These are phyloP conservation scores for Bombus sylvicola DNA, from an alignment of 1,140 invertebrate species.

Conservation along the genomic window DNA sequence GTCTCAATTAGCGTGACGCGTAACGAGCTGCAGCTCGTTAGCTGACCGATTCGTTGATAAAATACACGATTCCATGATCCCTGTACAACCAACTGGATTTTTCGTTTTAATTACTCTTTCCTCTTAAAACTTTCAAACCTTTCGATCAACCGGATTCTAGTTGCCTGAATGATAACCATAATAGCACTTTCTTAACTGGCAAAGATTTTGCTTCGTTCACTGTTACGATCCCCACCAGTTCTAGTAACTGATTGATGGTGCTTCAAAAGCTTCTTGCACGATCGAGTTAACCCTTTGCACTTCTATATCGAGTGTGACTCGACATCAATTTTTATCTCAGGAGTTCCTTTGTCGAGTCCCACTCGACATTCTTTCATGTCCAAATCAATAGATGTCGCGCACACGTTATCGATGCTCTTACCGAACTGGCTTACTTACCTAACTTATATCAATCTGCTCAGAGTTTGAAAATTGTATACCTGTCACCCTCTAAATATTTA, in stretches of 20 bases:
- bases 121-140: background rate
- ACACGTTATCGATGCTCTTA: too few relatives aligned
- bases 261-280: too few relatives aligned
- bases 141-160: background rate
- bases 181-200: background rate
- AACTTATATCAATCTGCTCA: too few relatives aligned
- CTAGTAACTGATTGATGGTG: background rate
- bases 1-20: constrained; percentile 23
- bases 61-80: background rate
- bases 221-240: background rate
- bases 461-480: too few relatives aligned
- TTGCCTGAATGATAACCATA: background rate
- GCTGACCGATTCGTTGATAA: constrained; percentile 4
- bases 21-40: constrained; percentile 31
- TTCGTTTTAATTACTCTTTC: background rate
- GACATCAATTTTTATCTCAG: too few relatives aligned
- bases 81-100: background rate
- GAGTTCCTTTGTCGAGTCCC: too few relatives aligned
- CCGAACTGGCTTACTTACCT: too few relatives aligned
- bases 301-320: too few relatives aligned
- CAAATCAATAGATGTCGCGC: too few relatives aligned
- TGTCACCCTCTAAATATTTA: too few relatives aligned
- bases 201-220: background rate
- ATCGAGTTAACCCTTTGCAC: too few relatives aligned
- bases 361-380: too few relatives aligned